These are phyloP conservation scores for Lacerta bilineata DNA, from an alignment of 2,797 vertebrate genomes.

Conservation along the genomic window DNA sequence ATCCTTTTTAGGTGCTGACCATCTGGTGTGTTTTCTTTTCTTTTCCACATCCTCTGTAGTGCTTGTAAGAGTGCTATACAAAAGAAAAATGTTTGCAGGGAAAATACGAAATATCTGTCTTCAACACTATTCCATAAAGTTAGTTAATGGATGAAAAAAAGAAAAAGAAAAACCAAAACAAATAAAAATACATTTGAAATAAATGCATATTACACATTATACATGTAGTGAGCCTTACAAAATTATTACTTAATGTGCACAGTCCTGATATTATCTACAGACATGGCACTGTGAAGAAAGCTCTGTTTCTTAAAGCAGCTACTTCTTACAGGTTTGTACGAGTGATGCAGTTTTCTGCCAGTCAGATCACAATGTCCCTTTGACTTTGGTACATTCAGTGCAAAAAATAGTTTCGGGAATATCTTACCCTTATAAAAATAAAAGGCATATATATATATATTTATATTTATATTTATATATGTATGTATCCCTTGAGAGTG, in stretches of 20 bases:
- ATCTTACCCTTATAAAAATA: constrained; percentile 83
- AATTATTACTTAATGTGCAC: constrained; percentile 81
- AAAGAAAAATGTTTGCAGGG: constrained; percentile 76
- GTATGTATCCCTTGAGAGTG: constrained; percentile 77
- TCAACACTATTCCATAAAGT: constrained; percentile 79
- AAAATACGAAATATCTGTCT: constrained; percentile 78
- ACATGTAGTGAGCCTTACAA: constrained; percentile 77
- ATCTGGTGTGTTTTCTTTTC: constrained; percentile 4
- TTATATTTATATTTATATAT: constrained; percentile 26
- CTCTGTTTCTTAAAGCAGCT: constrained; percentile 70
- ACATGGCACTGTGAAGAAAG: constrained; percentile 78
- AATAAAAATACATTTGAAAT: constrained; percentile 80
- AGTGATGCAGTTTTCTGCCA: constrained; percentile 74
- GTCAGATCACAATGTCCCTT: constrained; percentile 76
- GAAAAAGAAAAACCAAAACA: constrained; percentile 52
- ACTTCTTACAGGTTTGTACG: constrained; percentile 72
- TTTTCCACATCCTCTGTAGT: constrained; percentile 63
- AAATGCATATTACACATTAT: constrained; percentile 81
- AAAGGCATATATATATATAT: constrained; percentile 75
- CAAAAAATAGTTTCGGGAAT: constrained; percentile 84
- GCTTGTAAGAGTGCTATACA: constrained; percentile 76
- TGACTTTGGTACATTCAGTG: constrained; percentile 96
- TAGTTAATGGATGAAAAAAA: constrained; percentile 76
- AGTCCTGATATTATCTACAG: constrained; percentile 75
- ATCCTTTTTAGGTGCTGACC: constrained; percentile 51